Base-by-base conservation (phyloP, 1,140 invertebrate species). In the Hirudo medicinalis region DNA sequence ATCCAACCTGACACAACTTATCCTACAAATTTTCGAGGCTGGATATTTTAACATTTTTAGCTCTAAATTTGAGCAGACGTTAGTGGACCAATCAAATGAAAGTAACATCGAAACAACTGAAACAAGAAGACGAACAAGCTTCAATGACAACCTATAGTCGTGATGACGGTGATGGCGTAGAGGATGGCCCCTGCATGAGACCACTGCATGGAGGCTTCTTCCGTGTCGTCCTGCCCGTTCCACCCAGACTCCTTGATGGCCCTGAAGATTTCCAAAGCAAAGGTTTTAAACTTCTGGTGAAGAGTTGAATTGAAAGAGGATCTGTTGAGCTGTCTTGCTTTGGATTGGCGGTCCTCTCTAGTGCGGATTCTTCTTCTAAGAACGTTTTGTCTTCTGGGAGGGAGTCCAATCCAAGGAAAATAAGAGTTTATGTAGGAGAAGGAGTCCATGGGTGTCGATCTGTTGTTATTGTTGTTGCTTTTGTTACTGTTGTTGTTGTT, bases 81-180 rank as follows among this genome's bases (percentile, higher is more conserved):
- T n/a, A 27, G 9, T n/a, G 5, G 9, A n/a, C 25, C 20, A n/a
- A n/a, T 57, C 20, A n/a, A 57, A 57, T 57, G 55, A 57, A 27
- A 32, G 19, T 17, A 32, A 32, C 19, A 32, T 63, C 29, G 19
- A 27, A 9, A 17, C 11, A 63, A 32, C 29, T 1, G 2, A 63
- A 32, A 32, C 19, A 13, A 20, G 0, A 32, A 17, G 29, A 32
- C 29, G 20, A 63, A 17, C 29, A 27, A 32, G 3, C 29, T 25
- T 63, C 29, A 32, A 11, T 27, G 67, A 82, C 79, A 80, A 89
- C 90, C 90, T 75, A 91, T 90, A 55, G 90, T 91, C n/a, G 90
- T 92, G 78, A 91, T 89, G 76, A 91, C 87, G 69, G 89, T 90
- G 73, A 91, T 85, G 29, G 88, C 89, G 79, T 91, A 92, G 29